Evolutionary conservation across 2,113 vertebrate genomes (phyloP).

Genomic region (Gila orcuttii): DNA sequence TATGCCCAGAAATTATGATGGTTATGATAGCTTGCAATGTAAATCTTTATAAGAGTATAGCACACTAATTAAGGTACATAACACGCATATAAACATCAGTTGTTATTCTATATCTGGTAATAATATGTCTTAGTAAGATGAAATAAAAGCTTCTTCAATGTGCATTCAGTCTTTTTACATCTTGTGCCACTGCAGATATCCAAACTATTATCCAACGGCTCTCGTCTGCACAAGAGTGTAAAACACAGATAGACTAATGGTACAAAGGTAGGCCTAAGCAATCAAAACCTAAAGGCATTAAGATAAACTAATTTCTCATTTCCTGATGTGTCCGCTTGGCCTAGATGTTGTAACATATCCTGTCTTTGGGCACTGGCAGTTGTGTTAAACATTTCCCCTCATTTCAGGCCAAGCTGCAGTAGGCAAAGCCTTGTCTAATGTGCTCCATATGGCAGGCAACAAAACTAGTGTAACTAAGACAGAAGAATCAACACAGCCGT

Average conservation of each 20-base stretch:
- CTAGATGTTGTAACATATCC: constrained; percentile 21
- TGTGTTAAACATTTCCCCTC: constrained; percentile 14
- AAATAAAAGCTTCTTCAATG: no score
- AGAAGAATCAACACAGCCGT: constrained; percentile 24
- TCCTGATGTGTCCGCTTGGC: not conserved
- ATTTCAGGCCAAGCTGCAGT: constrained; percentile 5
- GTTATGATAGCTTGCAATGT: no score
- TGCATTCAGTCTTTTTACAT: not conserved
- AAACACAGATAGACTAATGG: not conserved
- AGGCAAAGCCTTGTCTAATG: constrained; percentile 45
- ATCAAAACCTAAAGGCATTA: constrained; percentile 1
- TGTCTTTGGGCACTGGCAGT: constrained; percentile 21
- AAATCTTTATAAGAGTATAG: no score
- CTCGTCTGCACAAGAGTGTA: not conserved
- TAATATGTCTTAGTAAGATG: no score
- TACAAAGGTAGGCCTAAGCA: not conserved
- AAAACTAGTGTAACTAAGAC: constrained; percentile 32
- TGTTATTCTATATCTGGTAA: no score
- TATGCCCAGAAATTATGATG: no score
- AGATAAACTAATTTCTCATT: constrained; percentile 41
- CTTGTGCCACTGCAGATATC: constrained; percentile 2
- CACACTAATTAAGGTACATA: no score
- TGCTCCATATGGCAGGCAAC: constrained; percentile 50
- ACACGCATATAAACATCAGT: no score
- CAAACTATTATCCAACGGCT: constrained; percentile 14